These are phyloP conservation scores for Heliconius charithonia DNA, from an alignment of 2,888 invertebrate species.

Conservation along the genomic window DNA sequence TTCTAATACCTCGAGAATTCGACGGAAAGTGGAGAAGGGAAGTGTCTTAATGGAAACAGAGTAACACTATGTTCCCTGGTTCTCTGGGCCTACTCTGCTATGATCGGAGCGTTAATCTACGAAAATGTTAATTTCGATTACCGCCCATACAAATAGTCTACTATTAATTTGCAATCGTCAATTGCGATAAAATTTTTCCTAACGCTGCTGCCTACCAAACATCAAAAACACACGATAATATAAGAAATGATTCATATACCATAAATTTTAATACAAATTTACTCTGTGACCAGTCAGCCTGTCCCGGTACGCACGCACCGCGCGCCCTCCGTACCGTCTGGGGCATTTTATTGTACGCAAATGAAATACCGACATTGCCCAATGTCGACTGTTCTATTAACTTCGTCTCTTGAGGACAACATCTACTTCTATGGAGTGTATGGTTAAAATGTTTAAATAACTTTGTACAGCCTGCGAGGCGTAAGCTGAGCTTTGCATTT, in stretches of 20 bases:
- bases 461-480: neutral
- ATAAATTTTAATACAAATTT: neutral
- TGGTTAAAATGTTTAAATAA: neutral
- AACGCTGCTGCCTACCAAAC: neutral
- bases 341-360: slow-evolving; percentile 37
- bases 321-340: slow-evolving; percentile 28
- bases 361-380: slow-evolving; percentile 44
- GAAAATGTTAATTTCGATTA: no score
- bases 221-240: neutral
- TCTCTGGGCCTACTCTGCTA: no score
- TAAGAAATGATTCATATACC: neutral
- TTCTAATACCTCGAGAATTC: neutral
- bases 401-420: slow-evolving; percentile 13
- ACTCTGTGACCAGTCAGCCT: slow-evolving; percentile 31
- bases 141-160: no score
- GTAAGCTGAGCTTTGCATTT: no score
- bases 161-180: no score
- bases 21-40: neutral
- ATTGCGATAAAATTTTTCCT: no score
- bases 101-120: fast-evolving
- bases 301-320: slow-evolving; percentile 34
- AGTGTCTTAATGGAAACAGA: neutral
- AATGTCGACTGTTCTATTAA: slow-evolving; percentile 37
- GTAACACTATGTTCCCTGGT: neutral
- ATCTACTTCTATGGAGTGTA: neutral